Evolutionary conservation across 2,888 invertebrate genomes (phyloP), one percentile per base, ranked within the genome.

Genomic region (Patella caerulea): DNA sequence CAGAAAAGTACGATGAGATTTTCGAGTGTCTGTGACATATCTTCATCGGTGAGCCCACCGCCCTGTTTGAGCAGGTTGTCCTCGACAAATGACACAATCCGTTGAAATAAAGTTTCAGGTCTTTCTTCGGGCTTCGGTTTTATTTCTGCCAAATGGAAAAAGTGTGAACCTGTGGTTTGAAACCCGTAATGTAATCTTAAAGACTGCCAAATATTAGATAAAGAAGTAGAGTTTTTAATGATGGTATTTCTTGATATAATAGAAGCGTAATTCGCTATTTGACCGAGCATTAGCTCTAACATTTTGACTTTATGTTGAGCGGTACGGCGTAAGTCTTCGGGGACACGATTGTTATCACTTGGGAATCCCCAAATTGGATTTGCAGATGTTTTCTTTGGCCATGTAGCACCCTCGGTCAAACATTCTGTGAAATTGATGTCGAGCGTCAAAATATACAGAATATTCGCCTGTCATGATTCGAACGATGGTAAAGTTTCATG

Each of bases 1-100:
- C 83, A 84, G 0, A 77, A 84, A 5, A 84, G 72, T 0, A 84
- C 77, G 17, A 79, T 71, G 19, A 81, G 59, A 19, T 84, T 86
- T 77, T 85, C 83, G 2, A 85, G 53, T 5, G 84, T 72, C 29
- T 0, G 59, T 19, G 2, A 59, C 19, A 7, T 59, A 7, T 59
- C 19, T 17, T 14, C 59, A 17, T n/a, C 19, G 59, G 19, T 24
- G 24, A 24, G 24, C 24, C 24, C 24, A 15, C 59, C 9, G 14
- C 56, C 56, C 12, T 56, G 56, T 7, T 14, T 15, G 3, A 56
- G n/a, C 12, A 56, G 12, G 15, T 56, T 56, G 56, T 56, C 56
- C 12, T 56, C 56, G n/a, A 56, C 56, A 11, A 56, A 56, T 56
- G 4, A 15, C 0, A n/a, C 56, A 17, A 9, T 15, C n/a, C 56